These are phyloP conservation scores for Phasianus colchicus DNA, from an alignment of 2,113 vertebrate species.

Conservation along the genomic window DNA sequence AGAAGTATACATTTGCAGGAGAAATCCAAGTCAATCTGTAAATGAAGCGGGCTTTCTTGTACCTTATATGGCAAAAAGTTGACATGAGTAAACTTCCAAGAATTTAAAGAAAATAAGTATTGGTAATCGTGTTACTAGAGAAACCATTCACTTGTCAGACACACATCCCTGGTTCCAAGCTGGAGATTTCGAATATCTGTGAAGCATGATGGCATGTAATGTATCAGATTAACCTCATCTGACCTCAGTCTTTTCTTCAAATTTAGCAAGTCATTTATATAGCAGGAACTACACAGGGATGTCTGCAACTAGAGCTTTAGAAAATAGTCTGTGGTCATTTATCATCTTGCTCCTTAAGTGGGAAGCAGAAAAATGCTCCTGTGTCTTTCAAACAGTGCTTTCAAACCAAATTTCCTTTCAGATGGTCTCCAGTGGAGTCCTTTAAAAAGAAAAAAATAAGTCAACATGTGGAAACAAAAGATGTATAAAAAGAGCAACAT, in stretches of 20 bases:
- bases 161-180: neutral
- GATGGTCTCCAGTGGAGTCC: neutral
- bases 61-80: neutral
- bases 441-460: neutral
- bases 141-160: neutral
- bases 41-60: neutral
- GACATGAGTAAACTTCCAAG: neutral
- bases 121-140: neutral
- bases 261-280: neutral
- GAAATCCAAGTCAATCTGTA: neutral
- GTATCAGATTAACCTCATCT: neutral
- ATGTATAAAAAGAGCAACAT: neutral
- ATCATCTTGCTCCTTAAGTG: neutral
- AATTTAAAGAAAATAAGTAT: neutral
- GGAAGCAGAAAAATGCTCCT: neutral
- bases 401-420: neutral
- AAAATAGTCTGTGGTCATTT: neutral
- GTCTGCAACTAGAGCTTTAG: neutral
- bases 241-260: neutral
- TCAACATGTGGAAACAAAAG: accelerated
- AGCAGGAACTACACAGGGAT: neutral
- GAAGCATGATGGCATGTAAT: neutral
- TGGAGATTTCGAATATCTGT: neutral
- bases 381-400: neutral
- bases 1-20: neutral